Evolutionary conservation across 2,113 vertebrate species (phyloP), one percentile per base, ranked within the genome.

Genomic region (Upupa epops): DNA sequence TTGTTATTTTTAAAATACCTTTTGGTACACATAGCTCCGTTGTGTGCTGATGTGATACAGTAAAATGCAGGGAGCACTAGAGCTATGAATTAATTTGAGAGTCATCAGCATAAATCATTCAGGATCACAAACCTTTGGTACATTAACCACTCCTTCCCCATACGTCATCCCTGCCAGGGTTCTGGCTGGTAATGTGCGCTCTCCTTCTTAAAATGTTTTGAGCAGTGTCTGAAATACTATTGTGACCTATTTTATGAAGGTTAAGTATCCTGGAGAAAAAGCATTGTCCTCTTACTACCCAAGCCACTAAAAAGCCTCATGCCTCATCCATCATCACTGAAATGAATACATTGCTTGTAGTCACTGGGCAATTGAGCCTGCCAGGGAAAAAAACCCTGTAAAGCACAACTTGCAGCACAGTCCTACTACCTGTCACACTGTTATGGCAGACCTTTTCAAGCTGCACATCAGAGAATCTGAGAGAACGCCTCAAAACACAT

Each of bases 221-320:
- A 81, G 42, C 84, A 74, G 17, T 64, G 65, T 51, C 89, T 92
- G 55, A 82, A 93, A 92, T 65, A 84, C 61, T 17, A 36, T 71
- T 78, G 81, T 36, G 49, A 46, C 32, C 89, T 61, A 8, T 79
- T 94, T 95, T 61, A 84, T 89, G 74, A 93, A 90, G 91, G 93
- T 93, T 92, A 93, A 93, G 58, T 81, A 49, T 92, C 46, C 46
- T 36, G 42, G 40, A 88, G 58, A 78, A 90, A 88, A 92, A 56
- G 25, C 49, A 74, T 58, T 4, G 9, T 68, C 45, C 61, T 69
- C 61, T 75, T 86, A 65, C 54, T 92, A 86, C 61, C 76, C 70
- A 60, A 93, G 74, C 58, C 72, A 79, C 89, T 92, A 89, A 87
- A 75, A 89, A 79, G 46, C 31, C 72, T 87, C 37, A 28, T 56